Evolutionary conservation across 1,140 invertebrate species (phyloP), one percentile per base, ranked within the genome.

Genomic region (Cotesia vestalis): DNA sequence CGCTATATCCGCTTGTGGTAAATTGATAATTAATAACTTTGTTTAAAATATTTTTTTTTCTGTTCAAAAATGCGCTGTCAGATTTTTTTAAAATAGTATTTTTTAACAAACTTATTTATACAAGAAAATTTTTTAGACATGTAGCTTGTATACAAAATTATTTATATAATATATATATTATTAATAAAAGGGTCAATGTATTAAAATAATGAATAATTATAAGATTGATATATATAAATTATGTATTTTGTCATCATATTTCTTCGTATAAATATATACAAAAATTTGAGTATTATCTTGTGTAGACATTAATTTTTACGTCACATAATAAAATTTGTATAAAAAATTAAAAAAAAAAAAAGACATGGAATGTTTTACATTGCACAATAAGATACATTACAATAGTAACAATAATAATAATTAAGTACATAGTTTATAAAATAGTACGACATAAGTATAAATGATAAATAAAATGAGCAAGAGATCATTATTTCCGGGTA

Each of bases 261-360:
- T 79, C 75, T 82, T 74, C 72, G 80, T 85, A 84, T 85, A 84
- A 83, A 85, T 86, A 86, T 87, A 85, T 87, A 87, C 85, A 87
- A 85, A 83, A 84, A 78, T 83, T 83, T 81, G 77, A 80, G 78
- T 79, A 81, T 81, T 81, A 80, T 78, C 79, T 79, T 62, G 73
- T 77, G 77, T 78, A 78, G 74, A 64, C 59, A 59, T 70, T 70
- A 74, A 74, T 71, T 63, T 67, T n/a, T 20, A 53, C 52, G 9
- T 36, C 46, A 51, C 40, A 9, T 55, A 53, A 64, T 61, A 74
- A 74, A 74, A 78, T 69, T 73, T 72, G 53, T 75, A 73, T 78
- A 79, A 78, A 79, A 78, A 61, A 76, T 59, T 71, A 68, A 74
- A 71, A 74, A 62, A 67, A 66, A 53, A 77, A 79, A 66, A 78